These are phyloP conservation scores for Oxygymnocypris stewartii DNA, from an alignment of 2,113 vertebrate genomes.

Conservation along the genomic window DNA sequence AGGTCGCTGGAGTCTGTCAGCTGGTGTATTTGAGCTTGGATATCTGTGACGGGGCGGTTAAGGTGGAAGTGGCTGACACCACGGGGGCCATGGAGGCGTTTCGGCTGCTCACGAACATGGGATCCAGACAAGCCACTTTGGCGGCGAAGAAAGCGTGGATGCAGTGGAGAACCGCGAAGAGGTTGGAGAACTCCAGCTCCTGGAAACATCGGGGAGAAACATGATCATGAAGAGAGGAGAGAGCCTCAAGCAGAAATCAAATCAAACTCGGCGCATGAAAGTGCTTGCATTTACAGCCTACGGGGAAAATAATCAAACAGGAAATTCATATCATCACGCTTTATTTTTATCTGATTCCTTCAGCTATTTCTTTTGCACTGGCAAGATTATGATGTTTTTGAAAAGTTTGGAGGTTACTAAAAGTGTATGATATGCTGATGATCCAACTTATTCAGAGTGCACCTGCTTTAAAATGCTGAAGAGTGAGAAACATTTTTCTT, in stretches of 20 bases:
- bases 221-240: background rate
- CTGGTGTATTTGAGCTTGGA: constrained; percentile 87
- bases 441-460: background rate
- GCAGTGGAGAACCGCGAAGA: constrained; percentile 97
- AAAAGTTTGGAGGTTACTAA: background rate
- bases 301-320: constrained; percentile 5
- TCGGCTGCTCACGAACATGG: constrained; percentile 87
- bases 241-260: constrained; percentile 2
- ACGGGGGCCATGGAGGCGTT: constrained; percentile 67
- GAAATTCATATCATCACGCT: background rate
- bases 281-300: background rate
- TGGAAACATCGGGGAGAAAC: constrained; percentile 57
- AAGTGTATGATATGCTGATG: background rate
- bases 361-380: background rate
- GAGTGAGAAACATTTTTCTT: background rate
- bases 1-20: constrained; percentile 70
- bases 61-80: constrained; percentile 72
- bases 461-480: background rate
- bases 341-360: constrained; percentile 15
- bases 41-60: constrained; percentile 78
- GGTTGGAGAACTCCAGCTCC: constrained; percentile 98
- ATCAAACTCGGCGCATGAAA: constrained; percentile 7
- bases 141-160: constrained; percentile 98
- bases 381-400: background rate
- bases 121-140: constrained; percentile 98